Evolutionary conservation across 2,888 invertebrate genomes (phyloP), one percentile per base, ranked within the genome.

Genomic region (Maniola hyperantus): DNA sequence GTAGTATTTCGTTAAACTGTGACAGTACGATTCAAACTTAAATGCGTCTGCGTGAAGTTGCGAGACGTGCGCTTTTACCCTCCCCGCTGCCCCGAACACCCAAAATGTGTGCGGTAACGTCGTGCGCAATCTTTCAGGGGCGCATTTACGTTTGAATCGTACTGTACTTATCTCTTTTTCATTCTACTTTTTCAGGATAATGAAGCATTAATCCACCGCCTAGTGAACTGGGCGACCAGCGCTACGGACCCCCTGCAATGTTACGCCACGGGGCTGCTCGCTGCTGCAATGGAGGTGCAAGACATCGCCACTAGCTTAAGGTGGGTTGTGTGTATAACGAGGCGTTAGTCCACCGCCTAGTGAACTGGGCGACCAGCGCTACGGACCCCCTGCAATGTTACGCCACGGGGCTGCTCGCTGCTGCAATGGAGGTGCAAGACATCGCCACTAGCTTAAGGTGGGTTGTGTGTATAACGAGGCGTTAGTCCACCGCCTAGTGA

Each of bases 341-440:
- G 74, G 95, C 95, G 11, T 93, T 99, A 13, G 96, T 99, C 55
- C 95, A 96, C 71, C 94, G 97, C 48, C 92, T 99, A 7, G 97
- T 97, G 76, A 94, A 95, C 66, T 99, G 99, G 99, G 97, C 98
- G 1, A 97, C 97, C 73, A 96, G 94, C 75, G 96, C 96, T 0
- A 92, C 95, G 13, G 98, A 99, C 83, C 99, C 99, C 0, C 91
- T 99, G 48, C 96, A 97, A 82, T 98, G 97, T 71, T 99, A 99
- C 88, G 97, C 99, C 0, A 97, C 97, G 0, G 99, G 99, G 0
- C 91, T 99, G 18, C 89, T 99, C 34, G 99, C 98, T 0, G 97
- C 98, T 11, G 98, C 99, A 0, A 98, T 99, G 98, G 99, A 99
- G 85, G 96, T 98, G 5, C 97, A 97, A 75, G 99, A 99, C 76